Evolutionary conservation across 2,888 invertebrate species (phyloP).

Genomic region (Ichneumon xanthorius): DNA sequence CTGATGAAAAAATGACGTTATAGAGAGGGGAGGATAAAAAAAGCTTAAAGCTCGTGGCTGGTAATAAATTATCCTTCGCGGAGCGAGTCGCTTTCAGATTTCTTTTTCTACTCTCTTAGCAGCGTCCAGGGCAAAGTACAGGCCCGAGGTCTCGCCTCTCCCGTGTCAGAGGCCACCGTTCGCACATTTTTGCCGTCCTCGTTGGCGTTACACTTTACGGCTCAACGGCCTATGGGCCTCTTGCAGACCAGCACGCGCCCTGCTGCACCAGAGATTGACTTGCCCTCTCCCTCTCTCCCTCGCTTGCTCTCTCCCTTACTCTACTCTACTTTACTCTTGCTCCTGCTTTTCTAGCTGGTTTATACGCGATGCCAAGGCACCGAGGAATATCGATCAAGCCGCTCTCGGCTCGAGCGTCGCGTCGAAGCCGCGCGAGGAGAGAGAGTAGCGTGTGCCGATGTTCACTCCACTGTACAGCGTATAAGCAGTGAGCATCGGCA

Average conservation of each 20-base stretch:
- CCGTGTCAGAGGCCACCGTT: slow-evolving; percentile 24
- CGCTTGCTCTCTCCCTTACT: slow-evolving; percentile 33
- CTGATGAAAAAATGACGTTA: background rate
- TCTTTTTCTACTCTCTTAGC: slow-evolving; percentile 19
- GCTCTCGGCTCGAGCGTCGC: slow-evolving; percentile 33
- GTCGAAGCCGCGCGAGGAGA: slow-evolving; percentile 40
- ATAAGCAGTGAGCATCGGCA: slow-evolving; percentile 48
- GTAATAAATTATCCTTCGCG: background rate
- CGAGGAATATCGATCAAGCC: slow-evolving; percentile 64
- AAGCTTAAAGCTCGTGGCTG: background rate
- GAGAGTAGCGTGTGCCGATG: slow-evolving; percentile 21
- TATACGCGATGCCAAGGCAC: slow-evolving; percentile 48
- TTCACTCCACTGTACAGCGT: slow-evolving; percentile 33
- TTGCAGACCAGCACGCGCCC: slow-evolving; percentile 49
- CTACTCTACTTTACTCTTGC: slow-evolving; percentile 25
- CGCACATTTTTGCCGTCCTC: slow-evolving; percentile 20
- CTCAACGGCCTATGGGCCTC: slow-evolving; percentile 50
- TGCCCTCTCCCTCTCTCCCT: slow-evolving; percentile 38
- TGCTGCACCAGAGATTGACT: slow-evolving; percentile 53
- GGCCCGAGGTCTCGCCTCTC: slow-evolving; percentile 30
- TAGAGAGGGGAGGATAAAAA: background rate
- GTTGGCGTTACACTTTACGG: slow-evolving; percentile 54
- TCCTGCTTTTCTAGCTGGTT: slow-evolving; percentile 57
- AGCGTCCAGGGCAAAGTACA: slow-evolving; percentile 25
- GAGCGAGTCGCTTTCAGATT: background rate